These are phyloP conservation scores for Oithona nana DNA, from an alignment of 2,888 invertebrate species.

Conservation along the genomic window DNA sequence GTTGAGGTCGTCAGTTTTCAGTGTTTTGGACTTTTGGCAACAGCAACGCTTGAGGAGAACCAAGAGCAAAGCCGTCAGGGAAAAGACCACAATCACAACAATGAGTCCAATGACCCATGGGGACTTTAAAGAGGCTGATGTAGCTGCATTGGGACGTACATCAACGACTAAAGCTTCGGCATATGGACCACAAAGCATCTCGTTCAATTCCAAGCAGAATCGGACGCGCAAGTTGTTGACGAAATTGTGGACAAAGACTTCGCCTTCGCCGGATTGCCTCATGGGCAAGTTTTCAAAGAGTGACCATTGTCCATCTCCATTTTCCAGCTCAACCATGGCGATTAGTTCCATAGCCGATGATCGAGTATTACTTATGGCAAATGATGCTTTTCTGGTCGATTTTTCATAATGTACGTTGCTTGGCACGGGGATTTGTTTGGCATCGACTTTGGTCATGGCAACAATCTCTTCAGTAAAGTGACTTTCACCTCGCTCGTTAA, in stretches of 20 bases:
- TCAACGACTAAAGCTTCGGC: not conserved
- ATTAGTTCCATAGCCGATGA: not conserved
- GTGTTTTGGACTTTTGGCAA: not conserved
- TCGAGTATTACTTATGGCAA: not conserved
- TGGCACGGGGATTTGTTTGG: not conserved
- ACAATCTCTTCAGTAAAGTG: not conserved
- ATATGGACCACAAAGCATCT: constrained; percentile 48
- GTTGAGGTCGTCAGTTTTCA: not conserved
- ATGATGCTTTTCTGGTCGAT: not conserved
- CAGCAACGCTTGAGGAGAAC: not conserved
- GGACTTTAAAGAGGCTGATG: not conserved
- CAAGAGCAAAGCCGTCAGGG: not conserved
- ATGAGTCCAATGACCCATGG: constrained; percentile 9
- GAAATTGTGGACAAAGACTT: constrained; percentile 17
- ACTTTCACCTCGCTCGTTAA: not conserved
- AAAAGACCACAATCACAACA: not conserved
- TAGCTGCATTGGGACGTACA: not conserved
- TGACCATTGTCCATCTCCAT: not conserved
- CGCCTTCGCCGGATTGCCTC: not conserved
- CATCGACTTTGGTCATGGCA: not conserved
- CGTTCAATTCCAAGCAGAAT: constrained; percentile 57
- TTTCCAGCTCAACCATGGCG: not conserved
- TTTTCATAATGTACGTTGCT: not conserved
- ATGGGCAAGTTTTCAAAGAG: not conserved
- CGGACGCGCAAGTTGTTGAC: constrained; percentile 44